Base-by-base conservation (phyloP, 2,797 vertebrate species). In the Enteromius radiatus region DNA sequence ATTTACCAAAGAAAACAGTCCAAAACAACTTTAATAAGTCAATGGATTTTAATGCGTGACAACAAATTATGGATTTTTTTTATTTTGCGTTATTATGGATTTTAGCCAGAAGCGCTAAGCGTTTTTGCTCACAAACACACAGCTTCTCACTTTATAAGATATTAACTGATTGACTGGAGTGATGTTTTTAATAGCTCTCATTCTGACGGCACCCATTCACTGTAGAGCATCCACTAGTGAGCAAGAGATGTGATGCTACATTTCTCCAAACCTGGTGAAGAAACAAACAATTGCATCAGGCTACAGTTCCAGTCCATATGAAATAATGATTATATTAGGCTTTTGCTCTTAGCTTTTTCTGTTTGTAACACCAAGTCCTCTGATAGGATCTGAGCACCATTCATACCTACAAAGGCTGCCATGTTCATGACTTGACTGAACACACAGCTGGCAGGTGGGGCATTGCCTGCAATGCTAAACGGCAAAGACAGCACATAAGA, bases 361-460 rank as follows among this genome's bases (percentile, higher is more conserved):
- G 5, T 33, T 61, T 47, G 15, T 17, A 76, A 71, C 78, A 70
- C 36, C 59, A 81, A 26, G 28, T 64, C 15, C 14, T 10, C 36
- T 47, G 33, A 64, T 2, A 56, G 26, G 52, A n/a, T 65, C 68
- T n/a, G 76, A 69, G 77, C 33, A 65, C 6, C 28, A 64, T 47
- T 76, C 94, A 89, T 95, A 98, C 97, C 97, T 90, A 95, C 92
- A 90, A 97, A 97, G 0, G 96, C 97, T 14, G 96, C 92, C 94
- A 98, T 93, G 92, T 97, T 98, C 96, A 96, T 96, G 83, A 98
- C 94, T 92, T 97, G 95, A 79, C 96, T 97, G 89, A 99, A 98
- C 86, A 98, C 92, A 63, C 96, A 98, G 93, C 97, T 99, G 79
- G 96, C 96, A 19, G 96, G 97, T 45, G 97, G 96, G 2, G 88